Percentiles rank a stretch among this genome's conserved stretches.
Evolutionary conservation across 2,888 invertebrate species (phyloP).

Genomic region (Priapulus caudatus): DNA sequence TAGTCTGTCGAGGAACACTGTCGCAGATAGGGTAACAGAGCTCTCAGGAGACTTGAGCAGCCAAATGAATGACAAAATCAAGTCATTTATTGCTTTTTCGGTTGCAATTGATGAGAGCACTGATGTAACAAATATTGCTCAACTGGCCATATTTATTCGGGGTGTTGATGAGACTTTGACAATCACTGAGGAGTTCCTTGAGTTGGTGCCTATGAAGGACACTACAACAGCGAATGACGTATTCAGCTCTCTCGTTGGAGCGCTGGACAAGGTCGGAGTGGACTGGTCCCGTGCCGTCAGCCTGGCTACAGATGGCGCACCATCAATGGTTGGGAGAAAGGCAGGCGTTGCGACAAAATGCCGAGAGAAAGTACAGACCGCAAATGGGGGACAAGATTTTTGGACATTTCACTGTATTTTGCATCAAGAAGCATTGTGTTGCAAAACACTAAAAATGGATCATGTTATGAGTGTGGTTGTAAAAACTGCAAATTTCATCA

Average conservation of each 20-base stretch:
- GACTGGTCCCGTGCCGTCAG: too few relatives aligned
- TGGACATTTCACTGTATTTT: background rate
- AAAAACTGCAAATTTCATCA: background rate
- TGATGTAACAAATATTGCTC: conserved; percentile 15
- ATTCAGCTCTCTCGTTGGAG: too few relatives aligned
- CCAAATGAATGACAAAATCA: too few relatives aligned
- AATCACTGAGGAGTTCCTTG: conserved; percentile 15
- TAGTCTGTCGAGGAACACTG: too few relatives aligned
- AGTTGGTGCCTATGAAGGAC: conserved; percentile 5
- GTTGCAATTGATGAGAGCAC: conserved; percentile 18
- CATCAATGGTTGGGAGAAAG: too few relatives aligned
- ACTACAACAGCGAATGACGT: conserved; percentile 11
- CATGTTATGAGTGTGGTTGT: background rate
- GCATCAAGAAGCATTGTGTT: conserved; percentile 2
- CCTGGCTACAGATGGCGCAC: too few relatives aligned
- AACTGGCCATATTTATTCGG: conserved; percentile 16
- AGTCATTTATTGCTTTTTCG: too few relatives aligned
- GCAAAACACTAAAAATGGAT: background rate
- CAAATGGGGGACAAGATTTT: background rate
- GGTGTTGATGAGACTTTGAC: conserved; percentile 14
- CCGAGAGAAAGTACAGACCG: too few relatives aligned
- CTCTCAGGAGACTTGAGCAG: too few relatives aligned
- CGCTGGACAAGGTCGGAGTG: too few relatives aligned
- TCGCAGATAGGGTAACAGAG: too few relatives aligned
- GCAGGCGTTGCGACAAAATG: too few relatives aligned